Evolutionary conservation across 2,888 invertebrate genomes (phyloP), one percentile per base, ranked within the genome.

Genomic region (Macrosiphum euphorbiae): DNA sequence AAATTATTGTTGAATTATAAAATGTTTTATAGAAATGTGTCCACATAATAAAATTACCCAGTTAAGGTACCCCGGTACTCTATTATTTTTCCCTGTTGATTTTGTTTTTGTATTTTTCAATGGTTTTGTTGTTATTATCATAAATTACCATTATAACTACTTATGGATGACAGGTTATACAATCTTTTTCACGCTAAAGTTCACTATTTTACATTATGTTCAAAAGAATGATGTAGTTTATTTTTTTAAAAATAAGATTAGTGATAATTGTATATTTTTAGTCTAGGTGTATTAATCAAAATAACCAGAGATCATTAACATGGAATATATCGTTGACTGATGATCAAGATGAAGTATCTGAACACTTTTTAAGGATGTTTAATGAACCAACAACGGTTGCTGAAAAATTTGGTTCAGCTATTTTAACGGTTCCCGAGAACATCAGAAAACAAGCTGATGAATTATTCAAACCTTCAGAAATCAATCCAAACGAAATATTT

Each of bases 241-340:
- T 89, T 84, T 35, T 44, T 86, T n/a, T 44, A n/a, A 1, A 55
- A 61, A 67, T 61, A n/a, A 35, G n/a, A 91, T 58, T 86, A 86
- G 61, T 87, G 50, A 92, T 67, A 35, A 50, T 67, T 91, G n/a
- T 87, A 84, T 61, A 35, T 90, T 89, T 92, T 67, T 44, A 92
- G 92, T 55, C 78, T 78, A 88, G 88, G 13, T n/a, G 5, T 78
- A n/a, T 88, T 44, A 44, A 88, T 88, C 50, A 88, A 78, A 88
- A 88, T 44, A 50, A 67, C 4, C 87, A 87, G 3, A 61, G 4
- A 52, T 92, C 26, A 24, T 55, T 55, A 67, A 87, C 84, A 52
- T 94, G 94, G 94, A 41, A 90, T 67, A 87, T 94, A 61, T 94
- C 61, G 28, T 90, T 94, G 50, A 90, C 41, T n/a, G 86, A 90